A percentile compares a stretch with the other conserved stretches of the same genome.
Conservation (phyloP, 2,113 vertebrate genomes). For the Lepus europaeus region DNA sequence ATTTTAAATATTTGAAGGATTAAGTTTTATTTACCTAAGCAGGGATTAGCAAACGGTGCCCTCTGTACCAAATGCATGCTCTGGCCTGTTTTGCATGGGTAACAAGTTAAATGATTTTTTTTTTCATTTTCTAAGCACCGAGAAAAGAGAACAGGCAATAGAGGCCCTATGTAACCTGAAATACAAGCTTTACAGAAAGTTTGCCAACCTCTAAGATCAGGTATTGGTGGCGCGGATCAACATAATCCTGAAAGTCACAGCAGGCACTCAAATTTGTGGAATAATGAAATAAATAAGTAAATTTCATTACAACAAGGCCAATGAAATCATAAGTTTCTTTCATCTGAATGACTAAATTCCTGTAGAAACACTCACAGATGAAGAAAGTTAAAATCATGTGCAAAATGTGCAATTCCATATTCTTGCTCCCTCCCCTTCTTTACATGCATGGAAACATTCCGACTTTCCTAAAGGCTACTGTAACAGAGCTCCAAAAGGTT, state of each 20-base stretch:
- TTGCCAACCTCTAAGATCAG: not conserved
- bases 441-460: not conserved
- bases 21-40: not conserved
- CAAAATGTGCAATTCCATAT: constrained; percentile 18
- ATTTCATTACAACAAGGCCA: not conserved
- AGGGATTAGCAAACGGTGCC: not conserved
- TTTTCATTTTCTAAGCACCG: not conserved
- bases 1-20: constrained; percentile 7
- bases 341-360: not conserved
- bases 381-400: not conserved
- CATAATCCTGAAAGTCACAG: not conserved
- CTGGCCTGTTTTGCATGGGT: not conserved
- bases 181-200: constrained; percentile 27
- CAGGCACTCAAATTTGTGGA: not conserved
- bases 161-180: not conserved
- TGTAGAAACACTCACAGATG: not conserved
- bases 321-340: not conserved
- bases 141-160: not conserved
- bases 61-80: not conserved
- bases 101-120: not conserved
- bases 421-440: constrained; percentile 21
- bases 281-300: constrained; percentile 2
- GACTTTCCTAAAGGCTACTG: not conserved
- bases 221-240: not conserved
- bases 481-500: not conserved